Percentiles rank a stretch among this genome's conserved stretches.
These are phyloP conservation scores for Zosterops lateralis DNA, from an alignment of 2,113 vertebrate species.

Conservation along the genomic window DNA sequence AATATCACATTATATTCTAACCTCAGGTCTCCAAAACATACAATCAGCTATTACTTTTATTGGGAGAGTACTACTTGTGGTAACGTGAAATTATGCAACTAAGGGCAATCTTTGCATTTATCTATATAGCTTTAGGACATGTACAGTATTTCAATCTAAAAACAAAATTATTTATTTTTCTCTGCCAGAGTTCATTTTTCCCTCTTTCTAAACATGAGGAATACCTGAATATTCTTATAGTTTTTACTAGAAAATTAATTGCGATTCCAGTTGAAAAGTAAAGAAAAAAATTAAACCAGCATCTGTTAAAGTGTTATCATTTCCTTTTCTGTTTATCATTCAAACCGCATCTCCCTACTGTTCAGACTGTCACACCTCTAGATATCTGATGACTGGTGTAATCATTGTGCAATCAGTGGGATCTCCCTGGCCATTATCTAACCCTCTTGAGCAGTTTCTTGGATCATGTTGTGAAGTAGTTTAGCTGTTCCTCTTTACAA, in stretches of 20 bases:
- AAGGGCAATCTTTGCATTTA: background rate
- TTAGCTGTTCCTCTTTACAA: background rate
- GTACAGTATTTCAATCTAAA: background rate
- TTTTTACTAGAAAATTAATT: background rate
- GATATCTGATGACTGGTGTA: background rate
- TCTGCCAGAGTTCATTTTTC: background rate
- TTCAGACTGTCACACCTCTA: background rate
- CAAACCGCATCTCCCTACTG: background rate
- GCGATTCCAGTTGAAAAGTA: background rate
- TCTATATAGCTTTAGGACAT: background rate
- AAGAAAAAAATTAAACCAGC: background rate
- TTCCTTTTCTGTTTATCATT: background rate
- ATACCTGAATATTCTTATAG: background rate
- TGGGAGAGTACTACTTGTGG: background rate
- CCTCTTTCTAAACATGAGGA: background rate
- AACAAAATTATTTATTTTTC: background rate
- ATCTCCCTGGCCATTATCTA: background rate
- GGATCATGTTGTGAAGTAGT: background rate
- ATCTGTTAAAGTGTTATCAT: background rate
- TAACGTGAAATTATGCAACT: conserved; percentile 7
- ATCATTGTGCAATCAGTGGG: background rate
- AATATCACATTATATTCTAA: background rate
- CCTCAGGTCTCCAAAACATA: background rate
- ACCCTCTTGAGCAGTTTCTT: background rate
- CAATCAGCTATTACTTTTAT: background rate